phyloP scores from a whole-genome alignment of 2,797 vertebrate genomes.

The Gymnothorax javanicus region DNA sequence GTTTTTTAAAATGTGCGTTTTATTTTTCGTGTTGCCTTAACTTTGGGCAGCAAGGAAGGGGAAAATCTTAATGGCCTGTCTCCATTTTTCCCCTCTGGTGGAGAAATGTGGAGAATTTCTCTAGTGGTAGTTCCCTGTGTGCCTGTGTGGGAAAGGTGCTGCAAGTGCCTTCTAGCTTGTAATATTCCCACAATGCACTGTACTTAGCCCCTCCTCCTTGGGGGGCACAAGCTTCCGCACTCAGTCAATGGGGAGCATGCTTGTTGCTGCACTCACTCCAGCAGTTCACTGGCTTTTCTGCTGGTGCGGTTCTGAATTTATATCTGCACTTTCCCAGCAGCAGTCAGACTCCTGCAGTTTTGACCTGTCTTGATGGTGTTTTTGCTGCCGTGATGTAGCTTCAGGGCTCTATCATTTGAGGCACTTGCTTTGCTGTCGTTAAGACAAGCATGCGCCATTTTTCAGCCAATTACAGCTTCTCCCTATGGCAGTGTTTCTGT shows the following conservation, averaged over 20 bases:
- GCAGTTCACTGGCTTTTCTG: neutral
- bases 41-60: no score
- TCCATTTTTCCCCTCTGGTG: neutral
- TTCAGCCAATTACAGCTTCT: no score
- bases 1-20: neutral
- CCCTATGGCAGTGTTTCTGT: no score
- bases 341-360: neutral
- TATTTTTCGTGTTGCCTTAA: neutral
- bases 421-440: neutral
- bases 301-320: neutral
- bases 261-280: no score
- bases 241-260: neutral
- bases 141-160: neutral
- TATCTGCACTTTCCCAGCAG: neutral
- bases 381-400: neutral
- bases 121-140: neutral
- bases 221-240: neutral
- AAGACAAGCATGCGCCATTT: neutral
- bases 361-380: neutral
- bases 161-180: neutral
- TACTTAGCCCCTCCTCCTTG: neutral
- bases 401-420: neutral
- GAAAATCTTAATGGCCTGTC: no score
- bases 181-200: conserved; percentile 2
- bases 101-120: conserved; percentile 32